Base-by-base conservation (phyloP, 2,113 vertebrate genomes). In the Tragelaphus imberbis region DNA sequence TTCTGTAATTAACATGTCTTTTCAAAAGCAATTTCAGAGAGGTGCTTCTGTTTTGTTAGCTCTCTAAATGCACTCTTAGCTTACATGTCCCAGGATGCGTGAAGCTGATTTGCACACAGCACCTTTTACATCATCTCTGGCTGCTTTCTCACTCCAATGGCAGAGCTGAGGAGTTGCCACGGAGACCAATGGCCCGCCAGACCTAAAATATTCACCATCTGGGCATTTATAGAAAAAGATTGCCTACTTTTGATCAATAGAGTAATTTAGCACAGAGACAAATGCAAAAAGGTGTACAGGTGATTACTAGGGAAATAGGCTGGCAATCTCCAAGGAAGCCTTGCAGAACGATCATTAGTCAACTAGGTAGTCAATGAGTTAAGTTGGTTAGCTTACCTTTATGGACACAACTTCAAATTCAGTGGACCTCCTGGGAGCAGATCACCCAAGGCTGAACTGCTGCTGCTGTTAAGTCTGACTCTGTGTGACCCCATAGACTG, bases 401-500 rank as follows among this genome's bases (percentile, higher is more conserved):
- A 63, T 7, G 27, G 27, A 68, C 16, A 94, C 23, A 94, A 44
- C 49, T 75, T 90, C 12, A 11, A 4, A 63, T 40, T 79, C 40
- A 85, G 0, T 95, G 59, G 51, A 9, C 44, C 25, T 85, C 49
- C 33, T 85, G 33, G 40, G 15, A 97, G 27, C 7, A 75, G 47
- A 85, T 44, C 40, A 75, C 28, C 53, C 14, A 84, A 56, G 55
- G 5, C 25, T 49, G 12, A 27, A 77, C 28, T 25, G 59, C 59
- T 59, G 58, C 59, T 63, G 28, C 59, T 63, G 59, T 28, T 30
- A 3, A 63, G 28, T 15, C 59, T 27, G 2, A 61, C 59, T 61
- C 59, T 7, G 28, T 63, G 13, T 0, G 1, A 6, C 28, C 59
- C 28, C 28, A 30, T 30, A 30, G 59, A 63, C 2, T 0, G 27